Percentiles rank a stretch among this genome's conserved stretches.
Evolutionary conservation across 2,888 invertebrate genomes (phyloP).

Genomic region (Smittia sp.): DNA sequence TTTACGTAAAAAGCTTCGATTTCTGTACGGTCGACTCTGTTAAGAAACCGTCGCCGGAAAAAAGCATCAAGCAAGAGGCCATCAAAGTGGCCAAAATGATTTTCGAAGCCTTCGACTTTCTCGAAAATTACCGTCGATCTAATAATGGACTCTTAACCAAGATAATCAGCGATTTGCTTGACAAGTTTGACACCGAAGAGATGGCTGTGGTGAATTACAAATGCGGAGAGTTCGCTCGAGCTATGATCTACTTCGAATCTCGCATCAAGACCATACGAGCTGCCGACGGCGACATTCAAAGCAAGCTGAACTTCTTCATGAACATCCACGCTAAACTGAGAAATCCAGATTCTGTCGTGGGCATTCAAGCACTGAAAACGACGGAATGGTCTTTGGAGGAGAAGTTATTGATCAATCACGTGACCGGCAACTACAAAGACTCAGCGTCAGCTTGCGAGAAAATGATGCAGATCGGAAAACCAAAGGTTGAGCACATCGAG

Average conservation of each 20-base stretch:
- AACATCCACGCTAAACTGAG: slow-evolving; percentile 85
- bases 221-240: slow-evolving; percentile 71
- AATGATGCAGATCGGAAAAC: slow-evolving; percentile 62
- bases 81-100: slow-evolving; percentile 63
- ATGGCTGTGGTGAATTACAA: slow-evolving; percentile 72
- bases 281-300: slow-evolving; percentile 54
- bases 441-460: slow-evolving; percentile 87
- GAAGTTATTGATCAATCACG: slow-evolving; percentile 78
- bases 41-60: not conserved
- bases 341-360: slow-evolving; percentile 88
- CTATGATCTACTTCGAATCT: slow-evolving; percentile 71
- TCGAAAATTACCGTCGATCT: slow-evolving; percentile 71
- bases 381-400: slow-evolving; percentile 77
- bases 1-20: not conserved
- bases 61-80: slow-evolving; percentile 53
- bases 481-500: slow-evolving; percentile 56
- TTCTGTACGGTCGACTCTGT: not conserved
- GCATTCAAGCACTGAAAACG: slow-evolving; percentile 70
- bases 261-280: slow-evolving; percentile 61
- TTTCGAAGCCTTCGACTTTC: slow-evolving; percentile 71
- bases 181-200: slow-evolving; percentile 58
- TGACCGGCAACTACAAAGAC: slow-evolving; percentile 77
- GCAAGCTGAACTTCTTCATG: slow-evolving; percentile 63
- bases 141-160: not conserved
- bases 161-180: not conserved